Percentiles rank a stretch among this genome's conserved stretches.
Conservation (phyloP, 2,113 vertebrate genomes). For the Campylomormyrus tamandua region DNA sequence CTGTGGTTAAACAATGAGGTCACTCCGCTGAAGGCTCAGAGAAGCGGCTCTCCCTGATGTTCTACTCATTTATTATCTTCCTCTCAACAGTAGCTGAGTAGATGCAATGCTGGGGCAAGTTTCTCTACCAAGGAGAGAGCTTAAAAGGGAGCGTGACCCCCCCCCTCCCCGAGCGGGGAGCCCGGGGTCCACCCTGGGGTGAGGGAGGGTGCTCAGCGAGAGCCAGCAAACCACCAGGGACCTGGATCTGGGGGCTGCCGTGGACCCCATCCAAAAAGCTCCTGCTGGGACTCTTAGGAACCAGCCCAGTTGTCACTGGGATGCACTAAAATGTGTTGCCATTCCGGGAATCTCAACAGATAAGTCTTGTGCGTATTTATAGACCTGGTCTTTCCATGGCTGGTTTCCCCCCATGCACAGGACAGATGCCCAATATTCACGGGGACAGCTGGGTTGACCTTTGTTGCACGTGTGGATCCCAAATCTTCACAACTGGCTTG, state of each 20-base stretch:
- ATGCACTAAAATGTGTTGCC: slow-evolving; percentile 31
- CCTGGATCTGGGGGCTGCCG: slow-evolving; percentile 60
- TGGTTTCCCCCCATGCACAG: background rate
- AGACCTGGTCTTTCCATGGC: slow-evolving; percentile 17
- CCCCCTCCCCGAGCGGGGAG: background rate
- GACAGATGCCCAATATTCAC: background rate
- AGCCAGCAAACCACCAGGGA: slow-evolving; percentile 49
- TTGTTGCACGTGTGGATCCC: no score
- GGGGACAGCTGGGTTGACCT: background rate
- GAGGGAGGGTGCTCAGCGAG: background rate
- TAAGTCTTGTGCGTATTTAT: slow-evolving; percentile 36
- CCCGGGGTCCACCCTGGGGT: background rate
- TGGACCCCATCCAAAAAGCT: slow-evolving; percentile 60
- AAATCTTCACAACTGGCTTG: background rate
- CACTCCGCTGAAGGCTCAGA: background rate
- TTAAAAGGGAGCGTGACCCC: background rate
- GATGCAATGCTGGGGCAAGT: background rate
- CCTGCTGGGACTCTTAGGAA: slow-evolving; percentile 55
- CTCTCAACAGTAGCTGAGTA: background rate
- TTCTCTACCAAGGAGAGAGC: background rate
- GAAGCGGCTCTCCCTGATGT: background rate
- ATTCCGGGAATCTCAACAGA: slow-evolving; percentile 24
- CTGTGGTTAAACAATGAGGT: background rate
- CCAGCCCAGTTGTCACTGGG: slow-evolving; percentile 55
- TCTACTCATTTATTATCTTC: background rate